Conservation (phyloP, 2,888 invertebrate genomes). For the Clanis bilineata region DNA sequence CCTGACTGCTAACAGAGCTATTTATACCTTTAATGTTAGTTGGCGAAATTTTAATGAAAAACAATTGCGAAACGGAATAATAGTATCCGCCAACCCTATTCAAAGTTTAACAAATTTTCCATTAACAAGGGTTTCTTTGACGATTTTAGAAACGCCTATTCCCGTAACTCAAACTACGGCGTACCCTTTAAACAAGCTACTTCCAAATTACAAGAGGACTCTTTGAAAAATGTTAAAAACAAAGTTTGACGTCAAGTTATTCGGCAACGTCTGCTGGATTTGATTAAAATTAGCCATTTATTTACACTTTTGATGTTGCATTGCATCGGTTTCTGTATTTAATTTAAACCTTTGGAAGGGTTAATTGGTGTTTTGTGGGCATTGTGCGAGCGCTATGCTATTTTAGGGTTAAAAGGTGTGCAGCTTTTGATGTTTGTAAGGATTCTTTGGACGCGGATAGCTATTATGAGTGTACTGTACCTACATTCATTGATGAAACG, state of each 20-base stretch:
- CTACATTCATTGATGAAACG: neutral
- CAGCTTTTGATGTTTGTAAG: conserved; percentile 30
- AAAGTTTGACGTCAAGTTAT: conserved; percentile 2
- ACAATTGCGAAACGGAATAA: conserved; percentile 2
- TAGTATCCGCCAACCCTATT: neutral
- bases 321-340: conserved; percentile 46
- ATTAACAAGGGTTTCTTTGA: conserved; percentile 11
- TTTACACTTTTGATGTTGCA: conserved; percentile 44
- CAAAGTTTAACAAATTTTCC: conserved; percentile 3
- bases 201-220: conserved; percentile 1
- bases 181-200: conserved; percentile 6
- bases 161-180: neutral
- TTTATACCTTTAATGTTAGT: neutral
- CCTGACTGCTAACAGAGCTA: neutral
- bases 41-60: neutral
- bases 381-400: conserved; percentile 21
- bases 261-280: neutral
- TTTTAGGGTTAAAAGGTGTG: conserved; percentile 40
- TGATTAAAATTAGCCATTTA: conserved; percentile 21
- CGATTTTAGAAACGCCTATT: conserved; percentile 2
- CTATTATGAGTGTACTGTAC: neutral
- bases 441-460: conserved; percentile 15
- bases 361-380: conserved; percentile 58
- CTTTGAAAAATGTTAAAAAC: conserved; percentile 7
- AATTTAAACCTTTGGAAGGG: conserved; percentile 53